These are phyloP conservation scores for Aspidiotus rigidus DNA, from an alignment of 2,888 invertebrate species.

Conservation along the genomic window DNA sequence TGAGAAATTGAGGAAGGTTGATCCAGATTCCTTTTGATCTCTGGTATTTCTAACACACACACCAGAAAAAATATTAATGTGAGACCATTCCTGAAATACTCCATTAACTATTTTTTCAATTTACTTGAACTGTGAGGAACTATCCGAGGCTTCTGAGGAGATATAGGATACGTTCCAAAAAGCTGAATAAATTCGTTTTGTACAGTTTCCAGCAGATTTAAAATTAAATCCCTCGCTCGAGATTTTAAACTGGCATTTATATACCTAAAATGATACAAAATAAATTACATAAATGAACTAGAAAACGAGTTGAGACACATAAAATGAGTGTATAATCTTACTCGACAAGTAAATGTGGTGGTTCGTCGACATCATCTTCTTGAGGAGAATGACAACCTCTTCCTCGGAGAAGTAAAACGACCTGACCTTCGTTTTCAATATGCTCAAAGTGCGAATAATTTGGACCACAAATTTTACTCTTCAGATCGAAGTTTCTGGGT, in stretches of 20 bases:
- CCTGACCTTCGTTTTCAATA: conserved; percentile 67
- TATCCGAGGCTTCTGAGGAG: conserved; percentile 27
- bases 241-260: conserved; percentile 58
- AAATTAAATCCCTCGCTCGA: conserved; percentile 61
- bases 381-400: conserved; percentile 43
- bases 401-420: conserved; percentile 62
- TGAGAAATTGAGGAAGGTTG: too few species aligned
- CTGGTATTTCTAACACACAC: too few species aligned
- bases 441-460: conserved; percentile 65
- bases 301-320: background rate
- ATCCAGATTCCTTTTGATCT: too few species aligned
- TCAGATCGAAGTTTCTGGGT: conserved; percentile 63
- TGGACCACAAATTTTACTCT: conserved; percentile 62
- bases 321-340: conserved; percentile 6
- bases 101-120: background rate
- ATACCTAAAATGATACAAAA: conserved; percentile 47
- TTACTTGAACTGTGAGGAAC: background rate
- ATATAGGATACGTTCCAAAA: conserved; percentile 36
- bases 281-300: background rate
- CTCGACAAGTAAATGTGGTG: conserved; percentile 23
- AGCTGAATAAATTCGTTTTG: conserved; percentile 48
- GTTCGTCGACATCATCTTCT: conserved; percentile 8
- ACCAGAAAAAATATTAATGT: too few species aligned
- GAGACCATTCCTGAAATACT: background rate
- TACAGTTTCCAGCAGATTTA: conserved; percentile 71